phyloP scores from a whole-genome alignment of 2,113 vertebrate species.

The Chionis minor region DNA sequence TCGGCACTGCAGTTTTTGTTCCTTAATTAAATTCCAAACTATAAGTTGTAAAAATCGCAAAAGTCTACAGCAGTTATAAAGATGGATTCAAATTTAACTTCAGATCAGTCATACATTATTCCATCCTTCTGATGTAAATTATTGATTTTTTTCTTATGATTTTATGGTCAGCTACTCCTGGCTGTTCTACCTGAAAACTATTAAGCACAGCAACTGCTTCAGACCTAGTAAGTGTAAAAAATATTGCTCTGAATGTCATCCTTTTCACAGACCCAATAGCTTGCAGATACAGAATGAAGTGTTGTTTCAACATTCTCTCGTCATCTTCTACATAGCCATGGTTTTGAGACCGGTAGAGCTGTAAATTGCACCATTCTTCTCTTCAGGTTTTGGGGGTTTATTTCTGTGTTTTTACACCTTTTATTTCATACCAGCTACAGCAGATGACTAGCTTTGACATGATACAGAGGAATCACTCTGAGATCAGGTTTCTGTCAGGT shows the following conservation, averaged over 20 bases:
- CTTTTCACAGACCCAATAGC: background rate
- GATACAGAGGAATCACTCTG: background rate
- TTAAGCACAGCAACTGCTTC: background rate
- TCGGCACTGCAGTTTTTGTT: background rate
- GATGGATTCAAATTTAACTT: background rate
- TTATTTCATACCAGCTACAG: background rate
- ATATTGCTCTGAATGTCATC: background rate
- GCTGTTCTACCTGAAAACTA: background rate
- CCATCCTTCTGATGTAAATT: background rate
- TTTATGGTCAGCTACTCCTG: background rate
- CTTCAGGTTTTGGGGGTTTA: background rate
- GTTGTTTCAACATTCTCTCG: background rate
- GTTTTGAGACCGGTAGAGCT: background rate
- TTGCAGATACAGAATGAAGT: background rate
- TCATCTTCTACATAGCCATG: background rate
- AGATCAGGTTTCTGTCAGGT: background rate
- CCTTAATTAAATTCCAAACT: background rate
- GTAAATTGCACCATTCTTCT: background rate
- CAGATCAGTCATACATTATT: background rate
- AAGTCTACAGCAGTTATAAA: background rate
- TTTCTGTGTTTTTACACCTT: background rate
- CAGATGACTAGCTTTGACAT: background rate
- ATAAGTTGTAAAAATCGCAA: background rate
- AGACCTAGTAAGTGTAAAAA: background rate
- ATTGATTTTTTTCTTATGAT: background rate